Evolutionary conservation across 2,113 vertebrate species (phyloP), one percentile per base, ranked within the genome.

Genomic region (Nothocercus nigrocapillus): DNA sequence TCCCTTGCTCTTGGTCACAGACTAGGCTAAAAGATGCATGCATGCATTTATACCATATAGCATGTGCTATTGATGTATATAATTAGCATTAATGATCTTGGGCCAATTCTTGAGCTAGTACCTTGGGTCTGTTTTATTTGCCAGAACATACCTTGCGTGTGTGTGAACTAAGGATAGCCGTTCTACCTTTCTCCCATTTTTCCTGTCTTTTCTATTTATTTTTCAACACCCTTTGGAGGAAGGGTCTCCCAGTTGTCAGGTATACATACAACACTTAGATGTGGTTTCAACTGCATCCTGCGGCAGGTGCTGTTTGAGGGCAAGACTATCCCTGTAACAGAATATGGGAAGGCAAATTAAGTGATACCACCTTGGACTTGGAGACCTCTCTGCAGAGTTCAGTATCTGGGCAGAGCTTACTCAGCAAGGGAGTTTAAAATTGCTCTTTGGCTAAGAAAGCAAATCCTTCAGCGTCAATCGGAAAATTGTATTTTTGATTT

Each of bases 401-500:
- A 73, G 22, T 34, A 67, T 82, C 89, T 81, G 54, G 84, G 74
- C 61, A 85, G 82, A 91, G 91, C 93, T 93, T 93, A 69, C 82
- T 88, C 77, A 67, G 82, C 67, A 82, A 85, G 88, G 77, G 85
- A 80, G 78, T 80, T 95, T 95, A 86, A 95, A 95, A 93, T 94
- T 95, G 83, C 90, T 72, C 96, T 95, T 94, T 95, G 88, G 92
- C 93, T 95, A 76, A 73, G 78, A 94, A 96, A 95, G 75, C 69
- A 96, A 95, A 95, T 88, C 91, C 92, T 96, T 95, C 95, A 93
- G 66, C 12, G 42, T 96, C 91, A 91, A 90, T 95, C 13, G 77
- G 94, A 93, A 96, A 95, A 95, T 95, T 95, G 82, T 75, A 80
- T 92, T 90, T 92, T 78, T 95, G 84, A 94, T 94, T 96, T 95